A percentile compares a stretch with the other conserved stretches of the same genome.
phyloP scores from a whole-genome alignment of 2,113 vertebrate genomes.

The Polypterus bichir region DNA sequence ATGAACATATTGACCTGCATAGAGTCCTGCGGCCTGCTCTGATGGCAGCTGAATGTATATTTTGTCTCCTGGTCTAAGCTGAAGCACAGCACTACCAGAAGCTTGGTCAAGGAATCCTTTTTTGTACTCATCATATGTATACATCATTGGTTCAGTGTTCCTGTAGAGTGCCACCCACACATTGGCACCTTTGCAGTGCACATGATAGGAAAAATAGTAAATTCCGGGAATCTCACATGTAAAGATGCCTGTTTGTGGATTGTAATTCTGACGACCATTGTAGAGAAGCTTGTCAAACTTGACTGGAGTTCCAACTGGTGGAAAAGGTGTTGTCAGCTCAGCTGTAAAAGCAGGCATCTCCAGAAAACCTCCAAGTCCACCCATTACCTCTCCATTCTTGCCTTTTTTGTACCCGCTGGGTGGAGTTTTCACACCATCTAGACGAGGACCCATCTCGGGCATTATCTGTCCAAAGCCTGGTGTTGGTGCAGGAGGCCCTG shows the following conservation, averaged over 20 bases:
- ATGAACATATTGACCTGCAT: slow-evolving; percentile 87
- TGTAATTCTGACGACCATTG: slow-evolving; percentile 90
- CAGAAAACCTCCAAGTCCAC: slow-evolving; percentile 18
- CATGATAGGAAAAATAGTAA: slow-evolving; percentile 91
- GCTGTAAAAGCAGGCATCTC: slow-evolving; percentile 90
- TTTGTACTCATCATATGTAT: slow-evolving; percentile 92
- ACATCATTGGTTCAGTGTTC: slow-evolving; percentile 92
- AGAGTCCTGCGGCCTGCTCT: slow-evolving; percentile 89
- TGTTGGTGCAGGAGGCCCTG: slow-evolving; percentile 47
- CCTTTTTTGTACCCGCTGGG: slow-evolving; percentile 62
- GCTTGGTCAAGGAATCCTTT: slow-evolving; percentile 94
- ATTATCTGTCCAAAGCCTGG: slow-evolving; percentile 65
- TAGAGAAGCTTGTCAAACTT: slow-evolving; percentile 89
- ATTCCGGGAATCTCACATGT: slow-evolving; percentile 84
- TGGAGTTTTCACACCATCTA: slow-evolving; percentile 55
- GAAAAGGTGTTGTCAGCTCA: slow-evolving; percentile 79
- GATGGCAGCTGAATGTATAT: slow-evolving; percentile 89
- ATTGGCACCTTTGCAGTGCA: slow-evolving; percentile 90
- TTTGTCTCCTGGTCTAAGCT: slow-evolving; percentile 67
- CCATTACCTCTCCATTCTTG: slow-evolving; percentile 46
- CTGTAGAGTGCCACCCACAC: slow-evolving; percentile 92
- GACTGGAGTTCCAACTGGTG: slow-evolving; percentile 73
- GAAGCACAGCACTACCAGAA: slow-evolving; percentile 84
- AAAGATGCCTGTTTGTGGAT: slow-evolving; percentile 80
- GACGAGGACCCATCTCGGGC: slow-evolving; percentile 56